phyloP scores from a whole-genome alignment of 2,113 vertebrate species.

The Cariama cristata region DNA sequence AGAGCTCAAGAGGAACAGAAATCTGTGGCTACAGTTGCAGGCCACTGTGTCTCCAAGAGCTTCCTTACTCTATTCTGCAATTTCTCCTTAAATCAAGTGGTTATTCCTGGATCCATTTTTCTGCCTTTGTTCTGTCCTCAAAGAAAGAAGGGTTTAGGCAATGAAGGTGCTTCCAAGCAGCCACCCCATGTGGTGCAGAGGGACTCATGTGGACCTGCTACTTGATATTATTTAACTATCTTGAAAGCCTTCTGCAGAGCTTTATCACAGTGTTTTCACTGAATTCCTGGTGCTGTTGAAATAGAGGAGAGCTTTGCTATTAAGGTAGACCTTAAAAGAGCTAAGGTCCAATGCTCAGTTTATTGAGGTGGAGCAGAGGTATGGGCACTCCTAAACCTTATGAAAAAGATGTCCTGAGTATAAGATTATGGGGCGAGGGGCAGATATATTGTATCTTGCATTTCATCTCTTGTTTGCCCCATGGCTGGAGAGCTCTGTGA shows the following conservation, averaged over 20 bases:
- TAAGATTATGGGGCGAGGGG: background rate
- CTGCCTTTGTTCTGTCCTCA: background rate
- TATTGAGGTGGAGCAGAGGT: background rate
- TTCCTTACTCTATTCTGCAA: background rate
- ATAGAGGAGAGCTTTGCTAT: background rate
- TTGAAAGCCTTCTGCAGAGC: background rate
- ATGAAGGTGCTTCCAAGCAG: background rate
- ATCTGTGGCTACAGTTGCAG: background rate
- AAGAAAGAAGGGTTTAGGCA: background rate
- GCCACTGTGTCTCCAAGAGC: background rate
- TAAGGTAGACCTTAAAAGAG: background rate
- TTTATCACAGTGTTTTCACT: background rate
- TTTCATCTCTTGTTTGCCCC: background rate
- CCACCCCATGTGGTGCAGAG: background rate
- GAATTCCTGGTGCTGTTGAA: background rate
- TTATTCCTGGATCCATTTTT: background rate
- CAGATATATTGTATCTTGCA: rapidly evolving
- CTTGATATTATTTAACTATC: background rate
- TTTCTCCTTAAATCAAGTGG: background rate
- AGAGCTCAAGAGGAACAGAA: background rate
- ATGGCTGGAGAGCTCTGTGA: background rate
- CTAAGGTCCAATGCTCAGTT: background rate
- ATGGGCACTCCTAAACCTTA: background rate
- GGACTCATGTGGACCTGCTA: background rate
- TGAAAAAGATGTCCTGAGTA: background rate